Evolutionary conservation across 2,888 invertebrate species (phyloP), one percentile per base, ranked within the genome.

Genomic region (Andricus quercusramuli): DNA sequence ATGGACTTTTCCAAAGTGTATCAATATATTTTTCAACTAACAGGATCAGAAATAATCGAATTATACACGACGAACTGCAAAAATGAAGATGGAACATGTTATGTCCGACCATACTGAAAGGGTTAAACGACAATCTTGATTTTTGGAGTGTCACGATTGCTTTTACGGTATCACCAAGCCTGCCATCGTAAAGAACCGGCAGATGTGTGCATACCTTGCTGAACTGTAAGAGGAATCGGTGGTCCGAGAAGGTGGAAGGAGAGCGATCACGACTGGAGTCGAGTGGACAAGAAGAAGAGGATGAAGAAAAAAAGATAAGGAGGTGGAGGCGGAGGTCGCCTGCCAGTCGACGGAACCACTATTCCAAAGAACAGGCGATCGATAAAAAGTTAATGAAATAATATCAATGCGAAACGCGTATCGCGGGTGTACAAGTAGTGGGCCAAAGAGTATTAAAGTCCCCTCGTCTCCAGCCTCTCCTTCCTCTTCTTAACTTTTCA

Each of bases 391-490:
- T 92, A 92, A 92, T 92, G 91, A 91, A 92, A 92, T 91, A 91
- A 92, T 92, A 92, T 91, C 89, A 90, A 92, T 92, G 91, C 92
- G 89, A 88, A 89, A 88, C 91, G 91, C 91, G 92, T 92, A 90
- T 90, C 90, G 89, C 90, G 89, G 90, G 90, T 90, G 89, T 90
- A 90, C 91, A 89, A 89, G 88, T 89, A 90, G 88, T 89, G 90
- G 90, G 88, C 89, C 90, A 89, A 89, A 89, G 86, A 86, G 90
- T 89, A 88, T 88, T 83, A 87, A 85, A 84, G 84, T 83, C 83
- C 78, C 85, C 82, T 83, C 83, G 79, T 82, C 82, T 41, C 79
- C 79, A 64, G 74, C 66, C 65, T 77, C 56, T 65, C 67, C 70
- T 76, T 83, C 82, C 25, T n/a, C 22, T 83, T 81, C 81, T 79